Evolutionary conservation across 2,797 vertebrate species (phyloP).

Genomic region (Lepilemur septentrionalis): DNA sequence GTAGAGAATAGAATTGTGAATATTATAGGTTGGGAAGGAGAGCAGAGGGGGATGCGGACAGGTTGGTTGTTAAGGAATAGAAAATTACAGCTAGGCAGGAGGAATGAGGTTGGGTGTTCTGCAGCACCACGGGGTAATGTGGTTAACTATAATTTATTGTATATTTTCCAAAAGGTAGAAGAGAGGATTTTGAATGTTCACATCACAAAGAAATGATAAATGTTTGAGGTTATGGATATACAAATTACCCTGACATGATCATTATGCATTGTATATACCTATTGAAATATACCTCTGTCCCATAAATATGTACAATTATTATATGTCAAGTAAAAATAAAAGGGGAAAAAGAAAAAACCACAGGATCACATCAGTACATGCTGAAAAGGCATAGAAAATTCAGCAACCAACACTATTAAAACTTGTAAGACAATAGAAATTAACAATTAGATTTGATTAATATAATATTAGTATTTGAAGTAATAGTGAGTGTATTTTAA

Average conservation of each 20-base stretch:
- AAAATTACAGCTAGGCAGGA: not conserved
- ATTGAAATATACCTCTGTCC: not conserved
- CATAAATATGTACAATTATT: not conserved
- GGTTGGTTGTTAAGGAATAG: not conserved
- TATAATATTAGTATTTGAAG: not conserved
- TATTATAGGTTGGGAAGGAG: not conserved
- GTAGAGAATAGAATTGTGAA: not conserved
- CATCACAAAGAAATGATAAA: not conserved
- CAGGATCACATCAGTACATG: not conserved
- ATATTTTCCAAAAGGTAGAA: not conserved
- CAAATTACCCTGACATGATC: not conserved
- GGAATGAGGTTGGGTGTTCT: not conserved
- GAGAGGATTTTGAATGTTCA: not conserved
- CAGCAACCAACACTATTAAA: not conserved
- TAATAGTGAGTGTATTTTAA: not conserved
- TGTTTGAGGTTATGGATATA: not conserved
- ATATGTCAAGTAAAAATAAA: not conserved
- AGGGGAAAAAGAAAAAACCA: not conserved
- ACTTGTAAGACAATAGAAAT: not conserved
- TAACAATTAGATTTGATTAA: not conserved
- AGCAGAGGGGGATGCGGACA: not conserved
- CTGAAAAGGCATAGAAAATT: not conserved
- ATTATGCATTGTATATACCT: not conserved
- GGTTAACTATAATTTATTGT: not conserved
- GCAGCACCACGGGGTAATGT: not conserved